These are phyloP conservation scores for Drosophila maculinotata DNA, from an alignment of 2,888 invertebrate genomes.

Conservation along the genomic window DNA sequence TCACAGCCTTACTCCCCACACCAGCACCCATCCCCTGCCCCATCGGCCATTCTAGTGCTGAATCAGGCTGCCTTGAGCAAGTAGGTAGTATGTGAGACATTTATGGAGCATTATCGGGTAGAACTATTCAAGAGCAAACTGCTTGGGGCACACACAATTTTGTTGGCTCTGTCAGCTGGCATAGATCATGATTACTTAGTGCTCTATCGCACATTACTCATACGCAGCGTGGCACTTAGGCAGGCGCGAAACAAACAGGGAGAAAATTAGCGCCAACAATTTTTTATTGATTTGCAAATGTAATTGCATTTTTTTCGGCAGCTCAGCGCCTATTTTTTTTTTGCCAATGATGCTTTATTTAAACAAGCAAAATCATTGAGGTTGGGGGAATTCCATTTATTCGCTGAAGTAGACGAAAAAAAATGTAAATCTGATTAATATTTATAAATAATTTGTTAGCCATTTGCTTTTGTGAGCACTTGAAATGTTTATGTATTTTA, in stretches of 20 bases:
- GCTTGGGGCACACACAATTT: slow-evolving; percentile 17
- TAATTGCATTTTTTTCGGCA: slow-evolving; percentile 16
- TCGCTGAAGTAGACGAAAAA: not conserved
- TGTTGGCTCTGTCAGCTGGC: slow-evolving; percentile 57
- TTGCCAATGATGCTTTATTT: too few species aligned
- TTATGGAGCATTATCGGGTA: slow-evolving; percentile 57
- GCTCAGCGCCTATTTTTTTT: too few species aligned
- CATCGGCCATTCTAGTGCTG: slow-evolving; percentile 15
- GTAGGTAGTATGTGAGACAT: slow-evolving; percentile 22
- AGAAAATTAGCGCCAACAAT: slow-evolving; percentile 30
- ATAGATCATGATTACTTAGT: slow-evolving; percentile 57
- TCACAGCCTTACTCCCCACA: slow-evolving; percentile 14
- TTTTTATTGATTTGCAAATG: slow-evolving; percentile 27
- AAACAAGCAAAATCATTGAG: slow-evolving; percentile 10
- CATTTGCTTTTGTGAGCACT: slow-evolving; percentile 33
- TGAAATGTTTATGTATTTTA: slow-evolving; percentile 32
- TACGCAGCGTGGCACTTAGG: slow-evolving; percentile 72
- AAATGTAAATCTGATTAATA: slow-evolving; percentile 35
- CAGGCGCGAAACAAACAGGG: slow-evolving; percentile 48
- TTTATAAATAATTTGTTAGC: slow-evolving; percentile 43
- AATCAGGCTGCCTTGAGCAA: slow-evolving; percentile 50
- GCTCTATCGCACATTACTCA: slow-evolving; percentile 68
- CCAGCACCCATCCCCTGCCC: not conserved
- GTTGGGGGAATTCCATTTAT: slow-evolving; percentile 43
- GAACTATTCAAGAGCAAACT: slow-evolving; percentile 31